Evolutionary conservation across 2,888 invertebrate genomes (phyloP), one percentile per base, ranked within the genome.

Genomic region (Patella pellucida): DNA sequence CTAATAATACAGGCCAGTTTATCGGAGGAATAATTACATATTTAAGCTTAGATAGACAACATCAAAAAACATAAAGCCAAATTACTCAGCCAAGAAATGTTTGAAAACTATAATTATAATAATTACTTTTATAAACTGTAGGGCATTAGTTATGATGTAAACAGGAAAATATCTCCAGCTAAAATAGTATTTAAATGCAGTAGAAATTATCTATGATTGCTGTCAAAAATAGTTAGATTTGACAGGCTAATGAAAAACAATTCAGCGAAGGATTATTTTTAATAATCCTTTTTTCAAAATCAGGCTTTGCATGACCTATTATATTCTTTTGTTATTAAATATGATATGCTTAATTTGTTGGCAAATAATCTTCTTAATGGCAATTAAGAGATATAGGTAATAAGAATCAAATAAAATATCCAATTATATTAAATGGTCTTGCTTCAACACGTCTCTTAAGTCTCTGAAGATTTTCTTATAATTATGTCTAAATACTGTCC

Each of bases 1-100:
- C 62, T 62, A 62, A 62, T 62, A 62, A 62, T 62, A 19, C 62
- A 62, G n/a, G 62, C n/a, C 62, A 62, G n/a, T 62, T 62, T 62
- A 62, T 62, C 12, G 62, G 19, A n/a, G 19, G 19, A 62, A 62
- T 62, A 62, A 62, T 62, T 62, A 62, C 62, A 62, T 62, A 62
- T 62, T 62, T 62, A 62, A 62, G 62, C 62, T 62, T 62, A 62
- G 62, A 12, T 19, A 62, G 62, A 62, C 62, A 15, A 62, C 62
- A 62, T 62, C 62, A 62, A 62, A 62, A 62, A 62, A 62, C 62
- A 62, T 62, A 62, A 62, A 62, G 62, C 62, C 19, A 62, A 62
- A 62, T 62, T 62, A 62, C 62, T 62, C n/a, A 62, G 62, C n/a
- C 62, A 62, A 62, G 62, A 62, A 62, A 62, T 62, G 62, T 62